Conservation (phyloP, 2,113 vertebrate species). For the Edolisoma coerulescens region DNA sequence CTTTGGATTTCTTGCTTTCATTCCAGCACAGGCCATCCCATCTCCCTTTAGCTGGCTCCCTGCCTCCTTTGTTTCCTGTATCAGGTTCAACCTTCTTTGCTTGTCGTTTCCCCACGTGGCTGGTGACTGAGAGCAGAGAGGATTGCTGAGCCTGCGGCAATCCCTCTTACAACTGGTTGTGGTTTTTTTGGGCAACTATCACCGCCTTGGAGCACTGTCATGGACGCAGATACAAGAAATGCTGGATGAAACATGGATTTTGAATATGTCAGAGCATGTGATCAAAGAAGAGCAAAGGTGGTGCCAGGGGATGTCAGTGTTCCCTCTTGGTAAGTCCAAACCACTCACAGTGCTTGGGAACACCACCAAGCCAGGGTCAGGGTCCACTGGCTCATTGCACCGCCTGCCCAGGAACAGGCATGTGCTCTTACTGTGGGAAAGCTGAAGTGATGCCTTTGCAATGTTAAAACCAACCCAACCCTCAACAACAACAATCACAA, state of each 20-base stretch:
- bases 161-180: neutral
- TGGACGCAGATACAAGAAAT: neutral
- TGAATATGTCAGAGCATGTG: neutral
- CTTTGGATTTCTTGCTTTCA: neutral
- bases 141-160: neutral
- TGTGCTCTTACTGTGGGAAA: neutral
- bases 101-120: accelerated
- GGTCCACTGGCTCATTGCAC: neutral
- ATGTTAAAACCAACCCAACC: neutral
- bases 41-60: neutral
- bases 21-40: neutral
- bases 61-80: neutral
- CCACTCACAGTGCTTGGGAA: neutral
- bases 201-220: neutral
- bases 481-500: neutral
- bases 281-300: neutral
- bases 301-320: neutral
- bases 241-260: neutral
- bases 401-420: neutral
- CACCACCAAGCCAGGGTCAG: too few relatives aligned
- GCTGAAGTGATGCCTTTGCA: neutral
- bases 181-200: neutral
- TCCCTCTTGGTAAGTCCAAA: neutral
- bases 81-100: neutral
- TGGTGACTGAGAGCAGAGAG: neutral